Evolutionary conservation across 2,888 invertebrate species (phyloP), one percentile per base, ranked within the genome.

Genomic region (Sympetrum striolatum): DNA sequence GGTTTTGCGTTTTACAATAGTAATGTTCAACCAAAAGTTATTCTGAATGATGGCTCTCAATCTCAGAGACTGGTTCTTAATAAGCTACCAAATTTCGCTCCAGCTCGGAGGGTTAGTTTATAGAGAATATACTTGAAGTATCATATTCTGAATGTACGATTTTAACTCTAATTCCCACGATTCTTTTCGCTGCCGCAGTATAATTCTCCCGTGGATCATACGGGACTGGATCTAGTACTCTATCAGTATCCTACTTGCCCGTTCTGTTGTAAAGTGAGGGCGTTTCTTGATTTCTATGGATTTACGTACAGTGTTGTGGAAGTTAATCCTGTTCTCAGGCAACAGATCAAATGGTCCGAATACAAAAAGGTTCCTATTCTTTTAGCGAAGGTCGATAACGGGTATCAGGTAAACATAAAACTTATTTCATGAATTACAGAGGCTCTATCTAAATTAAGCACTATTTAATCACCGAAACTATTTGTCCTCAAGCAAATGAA

Each of bases 211-310:
- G 94, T 95, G 5, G 97, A 98, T 93, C 94, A 93, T 0, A 95
- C 95, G 81, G 96, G 96, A 44, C 94, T 98, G 91, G 96, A 98
- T 92, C 94, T 99, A 81, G 97, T 98, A 0, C 94, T 99, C 31
- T 99, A 98, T 93, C 99, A 99, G 95, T 99, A 98, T 93, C 97
- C 98, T 93, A 98, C 98, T 0, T 99, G 99, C 93, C 99, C 99
- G 0, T 99, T 99, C 94, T 99, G 99, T 94, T 99, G 98, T 93
- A 99, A 99, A 95, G 97, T 97, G 12, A 95, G 99, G 91, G 97
- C 98, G 0, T 98, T 97, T 93, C 95, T 99, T 18, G 99, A 99
- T 94, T 98, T 97, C 92, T 96, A 97, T 93, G 99, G 99, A 0
- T 96, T 99, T 91, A 97, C 98, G 0, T 99, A 99, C 93, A 97